Percentiles rank a stretch among this genome's conserved stretches.
Conservation (phyloP, 2,113 vertebrate species). For the Oostethus manadensis region DNA sequence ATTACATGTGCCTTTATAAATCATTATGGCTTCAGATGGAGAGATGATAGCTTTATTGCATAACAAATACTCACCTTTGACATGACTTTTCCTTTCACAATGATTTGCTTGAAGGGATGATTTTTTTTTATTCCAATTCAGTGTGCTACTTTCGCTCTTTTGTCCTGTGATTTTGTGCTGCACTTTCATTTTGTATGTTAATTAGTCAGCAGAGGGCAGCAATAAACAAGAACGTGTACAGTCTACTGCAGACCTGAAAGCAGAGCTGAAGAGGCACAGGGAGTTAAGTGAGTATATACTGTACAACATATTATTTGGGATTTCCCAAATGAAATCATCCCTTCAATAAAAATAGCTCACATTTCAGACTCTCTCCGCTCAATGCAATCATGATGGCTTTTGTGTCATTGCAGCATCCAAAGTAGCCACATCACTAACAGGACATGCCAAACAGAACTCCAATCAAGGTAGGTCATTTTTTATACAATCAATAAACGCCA, state of each 20-base stretch:
- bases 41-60: constrained; percentile 34
- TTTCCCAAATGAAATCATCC: neutral
- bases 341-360: neutral
- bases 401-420: constrained; percentile 64
- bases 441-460: neutral
- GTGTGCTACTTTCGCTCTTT: neutral
- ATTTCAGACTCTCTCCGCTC: neutral
- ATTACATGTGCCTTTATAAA: neutral
- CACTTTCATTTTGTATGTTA: constrained; percentile 19
- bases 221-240: constrained; percentile 77
- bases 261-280: constrained; percentile 70
- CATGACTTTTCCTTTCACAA: constrained; percentile 28
- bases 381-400: constrained; percentile 10
- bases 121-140: constrained; percentile 5
- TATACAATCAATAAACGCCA: neutral
- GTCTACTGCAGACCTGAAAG: constrained; percentile 44
- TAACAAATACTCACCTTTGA: constrained; percentile 36
- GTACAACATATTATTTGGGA: neutral
- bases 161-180: neutral
- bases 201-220: constrained; percentile 83
- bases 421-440: constrained; percentile 37
- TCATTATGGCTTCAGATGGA: constrained; percentile 22
- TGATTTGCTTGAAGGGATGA: neutral
- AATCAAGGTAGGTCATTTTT: constrained; percentile 25
- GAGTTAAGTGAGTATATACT: constrained; percentile 56